These are phyloP conservation scores for Acyrthosiphon pisum DNA, from an alignment of 1,140 invertebrate genomes.

Conservation along the genomic window DNA sequence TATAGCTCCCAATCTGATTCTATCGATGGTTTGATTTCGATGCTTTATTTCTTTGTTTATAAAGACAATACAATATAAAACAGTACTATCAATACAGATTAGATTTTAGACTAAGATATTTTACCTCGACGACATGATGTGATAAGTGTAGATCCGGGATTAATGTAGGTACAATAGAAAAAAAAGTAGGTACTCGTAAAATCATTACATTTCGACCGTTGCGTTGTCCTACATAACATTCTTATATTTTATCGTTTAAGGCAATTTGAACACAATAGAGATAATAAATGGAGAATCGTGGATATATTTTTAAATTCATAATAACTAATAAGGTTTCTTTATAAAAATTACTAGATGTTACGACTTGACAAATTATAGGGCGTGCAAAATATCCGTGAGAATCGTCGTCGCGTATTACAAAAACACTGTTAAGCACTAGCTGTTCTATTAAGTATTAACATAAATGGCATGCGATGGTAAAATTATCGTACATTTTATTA, in stretches of 20 bases:
- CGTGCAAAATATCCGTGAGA: conserved; percentile 43
- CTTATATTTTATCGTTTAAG: conserved; percentile 9
- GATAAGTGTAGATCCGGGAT: conserved; percentile 18
- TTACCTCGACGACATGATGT: not conserved
- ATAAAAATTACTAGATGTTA: not conserved
- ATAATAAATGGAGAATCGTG: conserved; percentile 20
- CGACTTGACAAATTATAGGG: conserved; percentile 30
- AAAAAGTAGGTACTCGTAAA: conserved; percentile 3
- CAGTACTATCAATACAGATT: not conserved
- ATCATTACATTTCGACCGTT: not conserved
- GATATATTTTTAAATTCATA: conserved; percentile 1
- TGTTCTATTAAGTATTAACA: not conserved
- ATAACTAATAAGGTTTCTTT: conserved; percentile 17
- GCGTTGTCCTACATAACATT: not conserved
- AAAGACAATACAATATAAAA: not conserved
- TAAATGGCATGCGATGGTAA: not conserved
- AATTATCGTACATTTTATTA: not conserved
- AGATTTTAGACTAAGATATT: not conserved
- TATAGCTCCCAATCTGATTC: not conserved
- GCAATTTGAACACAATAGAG: conserved; percentile 22
- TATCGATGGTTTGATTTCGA: not conserved
- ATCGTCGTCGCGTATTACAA: conserved; percentile 10
- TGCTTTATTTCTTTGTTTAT: not conserved
- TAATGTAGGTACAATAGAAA: not conserved
- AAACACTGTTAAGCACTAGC: not conserved